Base-by-base conservation (phyloP, 2,888 invertebrate species). In the Pardosa pseudoannulata region DNA sequence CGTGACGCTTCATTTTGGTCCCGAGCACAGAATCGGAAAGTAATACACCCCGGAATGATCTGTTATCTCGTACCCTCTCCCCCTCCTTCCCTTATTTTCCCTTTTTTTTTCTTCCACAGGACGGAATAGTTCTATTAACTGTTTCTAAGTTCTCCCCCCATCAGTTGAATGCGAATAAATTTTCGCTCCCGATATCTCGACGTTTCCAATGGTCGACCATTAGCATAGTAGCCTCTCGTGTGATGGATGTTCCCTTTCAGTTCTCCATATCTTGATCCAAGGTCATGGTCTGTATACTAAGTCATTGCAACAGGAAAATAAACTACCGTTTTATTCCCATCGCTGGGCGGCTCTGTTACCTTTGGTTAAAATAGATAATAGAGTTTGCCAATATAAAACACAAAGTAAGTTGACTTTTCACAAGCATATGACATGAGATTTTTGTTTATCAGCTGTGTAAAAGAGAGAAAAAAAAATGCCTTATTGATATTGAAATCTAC, bases 131-230 rank as follows among this genome's bases (percentile, higher is more conserved):
- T 56, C 56, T 56, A 56, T 56, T 56, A 56, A 56, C 56, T 56
- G 56, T 56, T 56, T 56, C 23, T 56, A 56, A 16, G 23, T 23
- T 23, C 23, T 11, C 56, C 56, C 56, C 11, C 23, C 56, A 56
- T 23, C 56, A 56, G 23, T 6, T 23, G 56, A 23, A 56, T 56
- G 56, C 56, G 23, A 23, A 56, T 56, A 56, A 56, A 56, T 56
- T 56, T 56, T 56, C 56, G 56, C 56, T 56, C 56, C 23, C 56
- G 56, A 56, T 56, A 56, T 56, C 56, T 56, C 56, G 56, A 56
- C 56, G 56, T 56, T 23, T 56, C 56, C 56, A 56, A 23, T 56
- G 56, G 56, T 11, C 3, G 56, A n/a, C 56, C 56, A 56, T 56
- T 56, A 56, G 56, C 56, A 56, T 56, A 56, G 56, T 56, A 56